Evolutionary conservation across 1,140 invertebrate species (phyloP).

Genomic region (Samia ricini): DNA sequence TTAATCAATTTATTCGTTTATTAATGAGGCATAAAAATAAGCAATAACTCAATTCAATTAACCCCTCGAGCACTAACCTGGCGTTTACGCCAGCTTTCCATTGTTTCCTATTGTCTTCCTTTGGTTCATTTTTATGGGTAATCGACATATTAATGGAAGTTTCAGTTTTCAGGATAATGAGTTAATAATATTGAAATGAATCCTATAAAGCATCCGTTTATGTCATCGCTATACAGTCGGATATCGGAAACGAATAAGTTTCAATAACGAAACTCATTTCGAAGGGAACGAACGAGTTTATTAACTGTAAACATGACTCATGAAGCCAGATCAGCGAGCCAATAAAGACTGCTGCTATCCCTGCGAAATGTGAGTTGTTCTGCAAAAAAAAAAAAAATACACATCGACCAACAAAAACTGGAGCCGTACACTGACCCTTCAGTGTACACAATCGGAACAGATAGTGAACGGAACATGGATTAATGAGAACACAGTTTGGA

Average conservation of each 20-base stretch:
- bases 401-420: conserved; percentile 1
- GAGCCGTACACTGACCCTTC: conserved; percentile 30
- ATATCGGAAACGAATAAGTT: conserved; percentile 31
- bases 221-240: conserved; percentile 10
- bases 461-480: conserved; percentile 16
- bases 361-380: conserved; percentile 16
- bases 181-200: conserved; percentile 21
- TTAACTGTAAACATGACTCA: conserved; percentile 41
- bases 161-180: no score
- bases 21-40: no score
- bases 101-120: no score
- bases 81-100: no score
- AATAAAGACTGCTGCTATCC: conserved; percentile 50
- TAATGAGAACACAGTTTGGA: conserved; percentile 15
- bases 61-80: no score
- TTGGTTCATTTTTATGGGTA: no score
- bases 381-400: conserved; percentile 36
- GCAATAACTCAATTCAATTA: no score
- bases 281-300: conserved; percentile 35
- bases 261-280: conserved; percentile 37
- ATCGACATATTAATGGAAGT: neutral
- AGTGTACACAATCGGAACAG: conserved; percentile 17
- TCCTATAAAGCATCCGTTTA: conserved; percentile 21
- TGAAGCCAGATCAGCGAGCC: conserved; percentile 50
- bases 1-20: no score